Base-by-base conservation (phyloP, 2,888 invertebrate genomes). In the Apamea anceps region DNA sequence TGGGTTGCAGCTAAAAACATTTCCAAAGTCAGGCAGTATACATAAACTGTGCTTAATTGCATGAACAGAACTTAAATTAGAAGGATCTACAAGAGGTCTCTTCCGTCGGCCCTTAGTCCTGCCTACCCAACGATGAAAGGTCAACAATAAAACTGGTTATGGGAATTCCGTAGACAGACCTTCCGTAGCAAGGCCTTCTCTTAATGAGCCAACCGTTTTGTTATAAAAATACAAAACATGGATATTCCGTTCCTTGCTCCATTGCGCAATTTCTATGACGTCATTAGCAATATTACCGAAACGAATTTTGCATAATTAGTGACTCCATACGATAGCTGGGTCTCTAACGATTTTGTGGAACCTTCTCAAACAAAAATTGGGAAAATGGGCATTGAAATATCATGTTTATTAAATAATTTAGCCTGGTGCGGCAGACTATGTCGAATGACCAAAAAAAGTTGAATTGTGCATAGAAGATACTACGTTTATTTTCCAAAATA, bases 201-300 rank as follows among this genome's bases (percentile, higher is more conserved):
- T 74, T 83, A 85, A 89, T 85, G 77, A 85, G 75, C 77, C n/a
- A 10, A 51, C 60, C 62, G 51, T 80, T 82, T 71, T 78, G 70
- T 79, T 76, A 79, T 73, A 84, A 87, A 86, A 85, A 79, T 42
- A 72, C 72, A 67, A 71, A 84, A 82, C 76, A 76, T 73, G 63
- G 73, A 63, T 72, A 67, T 77, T 75, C 21, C 70, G 66, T 76
- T 83, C 62, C 48, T 51, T 67, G 73, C 48, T 63, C 72, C 67
- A 63, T 60, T 75, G 82, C 85, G 80, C 79, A 78, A 70, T 78
- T 78, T 73, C 77, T 78, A 67, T 80, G 86, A 88, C 78, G 76
- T 89, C 83, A 81, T 81, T 82, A 83, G 81, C 60, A 72, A 80
- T 77, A 73, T 75, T 79, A 77, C 57, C 37, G 66, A 86, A 88